Conservation (phyloP, 1,140 invertebrate species). For the Neodiprion fabricii region DNA sequence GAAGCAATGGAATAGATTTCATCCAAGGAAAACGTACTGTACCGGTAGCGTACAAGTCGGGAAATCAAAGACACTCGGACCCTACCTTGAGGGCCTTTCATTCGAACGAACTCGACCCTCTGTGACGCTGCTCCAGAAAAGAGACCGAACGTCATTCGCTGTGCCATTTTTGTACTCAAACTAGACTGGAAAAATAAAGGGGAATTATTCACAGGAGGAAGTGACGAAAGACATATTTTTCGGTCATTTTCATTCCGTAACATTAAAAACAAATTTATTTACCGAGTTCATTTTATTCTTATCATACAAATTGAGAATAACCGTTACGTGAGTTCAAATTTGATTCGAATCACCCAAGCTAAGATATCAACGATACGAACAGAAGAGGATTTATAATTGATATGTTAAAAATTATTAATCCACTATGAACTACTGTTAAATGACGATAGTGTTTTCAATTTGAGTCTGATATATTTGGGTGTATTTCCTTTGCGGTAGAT, state of each 20-base stretch:
- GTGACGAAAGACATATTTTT: conserved; percentile 6
- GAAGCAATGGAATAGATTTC: background rate
- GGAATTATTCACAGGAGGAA: conserved; percentile 18
- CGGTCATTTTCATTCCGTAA: background rate
- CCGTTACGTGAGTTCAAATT: too few species aligned
- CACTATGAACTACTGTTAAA: too few species aligned
- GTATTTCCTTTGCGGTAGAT: too few species aligned
- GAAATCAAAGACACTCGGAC: background rate
- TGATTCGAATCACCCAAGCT: too few species aligned
- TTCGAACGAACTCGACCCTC: conserved; percentile 95
- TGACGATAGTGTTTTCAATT: too few species aligned
- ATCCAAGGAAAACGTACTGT: too few species aligned
- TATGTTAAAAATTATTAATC: too few species aligned
- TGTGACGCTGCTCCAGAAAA: conserved; percentile 81
- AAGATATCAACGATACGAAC: too few species aligned
- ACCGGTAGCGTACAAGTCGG: background rate
- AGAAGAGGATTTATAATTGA: too few species aligned
- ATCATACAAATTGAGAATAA: conserved; percentile 10
- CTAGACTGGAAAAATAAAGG: conserved; percentile 78
- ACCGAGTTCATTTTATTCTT: conserved; percentile 12
- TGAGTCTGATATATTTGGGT: too few species aligned
- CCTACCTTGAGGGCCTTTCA: conserved; percentile 90
- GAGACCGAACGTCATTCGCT: conserved; percentile 94
- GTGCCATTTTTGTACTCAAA: conserved; percentile 91
- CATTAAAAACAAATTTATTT: conserved; percentile 14